Evolutionary conservation across 1,140 invertebrate genomes (phyloP).

Genomic region (Asbolus verrucosus): DNA sequence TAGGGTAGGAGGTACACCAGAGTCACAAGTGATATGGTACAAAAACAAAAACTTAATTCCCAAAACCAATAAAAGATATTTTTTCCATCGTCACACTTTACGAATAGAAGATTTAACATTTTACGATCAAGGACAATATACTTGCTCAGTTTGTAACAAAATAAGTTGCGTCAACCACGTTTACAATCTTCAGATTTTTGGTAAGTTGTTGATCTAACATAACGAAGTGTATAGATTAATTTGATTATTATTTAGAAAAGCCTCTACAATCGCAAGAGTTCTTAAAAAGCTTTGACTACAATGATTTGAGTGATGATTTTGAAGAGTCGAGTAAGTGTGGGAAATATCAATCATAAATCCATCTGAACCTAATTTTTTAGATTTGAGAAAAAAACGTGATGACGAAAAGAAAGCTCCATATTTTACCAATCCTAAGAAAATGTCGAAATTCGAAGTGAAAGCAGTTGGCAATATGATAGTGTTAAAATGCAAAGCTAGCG

Average conservation of each 20-base stretch:
- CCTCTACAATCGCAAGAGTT: too few species aligned
- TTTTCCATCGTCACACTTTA: not conserved
- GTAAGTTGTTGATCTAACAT: conserved; percentile 27
- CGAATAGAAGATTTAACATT: not conserved
- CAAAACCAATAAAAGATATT: not conserved
- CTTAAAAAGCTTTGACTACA: too few species aligned
- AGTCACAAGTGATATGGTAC: not conserved
- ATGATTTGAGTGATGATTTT: too few species aligned
- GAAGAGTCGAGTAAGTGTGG: too few species aligned
- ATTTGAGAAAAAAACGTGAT: not conserved
- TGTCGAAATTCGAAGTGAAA: conserved; percentile 69
- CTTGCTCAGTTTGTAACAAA: conserved; percentile 31
- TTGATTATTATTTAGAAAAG: too few species aligned
- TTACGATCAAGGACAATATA: not conserved
- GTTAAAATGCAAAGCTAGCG: conserved; percentile 74
- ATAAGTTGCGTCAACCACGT: conserved; percentile 5
- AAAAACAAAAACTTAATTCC: not conserved
- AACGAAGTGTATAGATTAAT: too few species aligned
- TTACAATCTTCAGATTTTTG: conserved; percentile 34
- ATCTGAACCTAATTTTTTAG: too few species aligned
- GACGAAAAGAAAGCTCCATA: conserved; percentile 51
- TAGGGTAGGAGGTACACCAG: not conserved
- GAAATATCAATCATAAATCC: too few species aligned
- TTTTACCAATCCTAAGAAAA: conserved; percentile 67
- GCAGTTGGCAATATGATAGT: conserved; percentile 77